These are phyloP conservation scores for Orbicella faveolata DNA, from an alignment of 64 coral and sea anemone genomes.

Conservation along the genomic window DNA sequence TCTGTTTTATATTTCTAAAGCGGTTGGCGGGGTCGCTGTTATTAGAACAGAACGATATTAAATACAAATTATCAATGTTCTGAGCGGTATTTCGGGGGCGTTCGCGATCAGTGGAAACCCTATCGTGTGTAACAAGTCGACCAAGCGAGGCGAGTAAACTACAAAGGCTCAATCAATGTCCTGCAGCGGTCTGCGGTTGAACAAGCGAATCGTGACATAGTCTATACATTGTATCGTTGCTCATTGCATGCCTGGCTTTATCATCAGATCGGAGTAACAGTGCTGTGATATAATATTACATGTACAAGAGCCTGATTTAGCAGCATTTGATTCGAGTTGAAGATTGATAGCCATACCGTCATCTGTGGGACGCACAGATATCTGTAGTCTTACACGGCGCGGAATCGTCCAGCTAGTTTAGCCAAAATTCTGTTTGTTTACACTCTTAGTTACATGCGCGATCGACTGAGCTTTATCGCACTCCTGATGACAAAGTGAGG, in stretches of 20 bases:
- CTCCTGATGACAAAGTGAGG: constrained; percentile 26
- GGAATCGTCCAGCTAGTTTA: neutral
- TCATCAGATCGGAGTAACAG: neutral
- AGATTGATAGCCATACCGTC: neutral
- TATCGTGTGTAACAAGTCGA: constrained; percentile 1
- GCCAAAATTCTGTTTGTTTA: constrained; percentile 35
- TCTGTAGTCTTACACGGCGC: neutral
- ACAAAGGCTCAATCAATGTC: constrained; percentile 14
- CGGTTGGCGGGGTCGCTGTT: neutral
- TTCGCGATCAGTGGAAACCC: constrained; percentile 12
- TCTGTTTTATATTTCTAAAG: neutral
- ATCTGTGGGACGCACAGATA: neutral
- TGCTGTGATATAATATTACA: constrained; percentile 23
- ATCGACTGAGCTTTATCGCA: constrained; percentile 28
- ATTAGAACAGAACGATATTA: neutral
- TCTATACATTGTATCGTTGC: neutral
- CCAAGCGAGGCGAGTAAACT: neutral
- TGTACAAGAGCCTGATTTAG: constrained; percentile 12
- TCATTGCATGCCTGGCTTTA: constrained; percentile 10
- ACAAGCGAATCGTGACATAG: constrained; percentile 10
- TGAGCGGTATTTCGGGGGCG: constrained; percentile 2
- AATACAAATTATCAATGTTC: constrained; percentile 11
- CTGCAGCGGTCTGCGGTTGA: constrained; percentile 33
- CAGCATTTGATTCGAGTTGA: neutral
- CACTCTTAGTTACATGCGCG: constrained; percentile 53